These are phyloP conservation scores for Bombus superbus DNA, from an alignment of 1,140 invertebrate genomes.

Conservation along the genomic window DNA sequence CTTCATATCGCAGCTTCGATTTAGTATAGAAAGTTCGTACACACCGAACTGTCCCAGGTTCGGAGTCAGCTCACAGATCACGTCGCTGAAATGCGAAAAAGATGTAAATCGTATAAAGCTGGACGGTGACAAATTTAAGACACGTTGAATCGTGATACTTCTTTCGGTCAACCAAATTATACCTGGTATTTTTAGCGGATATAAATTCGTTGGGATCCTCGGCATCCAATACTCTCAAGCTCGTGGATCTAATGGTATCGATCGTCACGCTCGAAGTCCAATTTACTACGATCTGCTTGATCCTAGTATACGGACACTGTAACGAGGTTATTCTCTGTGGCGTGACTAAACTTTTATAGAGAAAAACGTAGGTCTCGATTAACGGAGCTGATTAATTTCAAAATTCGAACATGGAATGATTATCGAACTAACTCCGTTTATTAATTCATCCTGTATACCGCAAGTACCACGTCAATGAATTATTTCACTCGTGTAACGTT, in stretches of 20 bases:
- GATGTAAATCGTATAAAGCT: slow-evolving; percentile 40
- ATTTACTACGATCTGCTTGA: slow-evolving; percentile 65
- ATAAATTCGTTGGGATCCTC: slow-evolving; percentile 67
- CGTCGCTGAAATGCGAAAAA: slow-evolving; percentile 68
- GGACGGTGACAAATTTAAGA: not conserved
- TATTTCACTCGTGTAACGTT: not conserved
- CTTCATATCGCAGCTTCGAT: slow-evolving; percentile 83
- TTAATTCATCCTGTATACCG: not conserved
- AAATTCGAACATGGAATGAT: not conserved
- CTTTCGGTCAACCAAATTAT: not conserved
- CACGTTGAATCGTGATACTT: not conserved
- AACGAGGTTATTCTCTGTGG: not conserved
- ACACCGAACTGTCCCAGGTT: slow-evolving; percentile 89
- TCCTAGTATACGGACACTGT: slow-evolving; percentile 82
- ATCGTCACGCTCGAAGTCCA: slow-evolving; percentile 73
- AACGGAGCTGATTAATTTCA: not conserved
- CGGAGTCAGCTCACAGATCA: slow-evolving; percentile 84
- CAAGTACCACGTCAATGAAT: not conserved
- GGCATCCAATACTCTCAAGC: slow-evolving; percentile 76
- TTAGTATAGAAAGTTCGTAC: slow-evolving; percentile 85
- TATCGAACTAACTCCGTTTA: not conserved
- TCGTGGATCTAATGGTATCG: slow-evolving; percentile 72
- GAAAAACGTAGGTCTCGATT: not conserved
- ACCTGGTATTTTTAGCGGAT: slow-evolving; percentile 70
- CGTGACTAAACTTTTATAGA: not conserved